Conservation (phyloP, 2,888 invertebrate species). For the Megamerina dolium region DNA sequence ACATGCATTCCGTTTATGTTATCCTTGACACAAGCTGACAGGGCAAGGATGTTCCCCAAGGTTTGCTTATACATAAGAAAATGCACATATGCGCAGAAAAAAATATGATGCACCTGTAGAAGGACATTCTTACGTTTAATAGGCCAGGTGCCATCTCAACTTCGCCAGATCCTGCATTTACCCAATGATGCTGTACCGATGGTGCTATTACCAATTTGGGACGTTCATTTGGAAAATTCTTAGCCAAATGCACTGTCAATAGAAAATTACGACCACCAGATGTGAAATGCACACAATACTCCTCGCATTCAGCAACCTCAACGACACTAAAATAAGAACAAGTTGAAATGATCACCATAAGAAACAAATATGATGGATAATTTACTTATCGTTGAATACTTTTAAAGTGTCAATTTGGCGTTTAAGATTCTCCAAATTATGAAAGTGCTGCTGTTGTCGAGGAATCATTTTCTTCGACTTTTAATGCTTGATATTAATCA, state of each 20-base stretch:
- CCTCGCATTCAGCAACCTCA: constrained; percentile 64
- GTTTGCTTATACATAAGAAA: no score
- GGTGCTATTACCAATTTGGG: constrained; percentile 66
- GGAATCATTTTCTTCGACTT: constrained; percentile 2
- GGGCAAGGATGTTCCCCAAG: no score
- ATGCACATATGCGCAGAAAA: no score
- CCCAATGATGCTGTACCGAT: constrained; percentile 65
- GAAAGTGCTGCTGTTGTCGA: constrained; percentile 1
- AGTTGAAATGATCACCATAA: neutral
- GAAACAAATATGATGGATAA: constrained; percentile 7
- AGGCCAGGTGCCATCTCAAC: constrained; percentile 69
- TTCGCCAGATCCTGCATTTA: constrained; percentile 61
- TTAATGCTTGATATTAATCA: no score
- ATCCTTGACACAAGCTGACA: no score
- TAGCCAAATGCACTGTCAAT: constrained; percentile 60
- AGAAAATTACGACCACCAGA: constrained; percentile 61
- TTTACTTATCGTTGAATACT: constrained; percentile 75
- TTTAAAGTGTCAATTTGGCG: constrained; percentile 76
- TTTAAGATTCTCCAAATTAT: constrained; percentile 43
- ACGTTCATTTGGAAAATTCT: constrained; percentile 71
- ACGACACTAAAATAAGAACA: constrained; percentile 54
- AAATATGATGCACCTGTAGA: no score
- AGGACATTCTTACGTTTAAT: constrained; percentile 55
- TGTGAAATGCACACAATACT: constrained; percentile 66
- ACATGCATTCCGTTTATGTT: no score